Conservation (phyloP, 2,113 vertebrate genomes). For the Zosterops lateralis region DNA sequence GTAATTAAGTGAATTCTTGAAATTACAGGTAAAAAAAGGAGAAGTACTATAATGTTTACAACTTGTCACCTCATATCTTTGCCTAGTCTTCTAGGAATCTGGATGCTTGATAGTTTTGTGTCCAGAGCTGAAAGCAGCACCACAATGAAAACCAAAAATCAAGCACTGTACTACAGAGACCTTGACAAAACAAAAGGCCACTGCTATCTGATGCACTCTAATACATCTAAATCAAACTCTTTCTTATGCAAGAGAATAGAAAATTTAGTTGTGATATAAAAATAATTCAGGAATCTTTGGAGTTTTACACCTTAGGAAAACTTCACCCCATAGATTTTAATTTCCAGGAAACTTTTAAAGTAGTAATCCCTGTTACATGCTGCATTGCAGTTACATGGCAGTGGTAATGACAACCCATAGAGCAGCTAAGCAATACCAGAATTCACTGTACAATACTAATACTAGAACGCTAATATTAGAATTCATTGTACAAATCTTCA, state of each 20-base stretch:
- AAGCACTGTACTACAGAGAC: neutral
- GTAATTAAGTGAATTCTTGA: neutral
- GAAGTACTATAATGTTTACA: neutral
- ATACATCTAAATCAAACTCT: neutral
- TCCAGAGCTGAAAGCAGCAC: neutral
- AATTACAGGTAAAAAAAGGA: neutral
- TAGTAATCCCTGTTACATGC: neutral
- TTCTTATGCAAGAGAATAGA: neutral
- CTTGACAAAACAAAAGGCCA: neutral
- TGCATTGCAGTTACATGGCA: neutral
- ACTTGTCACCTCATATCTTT: neutral
- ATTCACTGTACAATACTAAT: neutral
- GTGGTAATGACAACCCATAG: neutral
- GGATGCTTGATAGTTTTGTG: neutral
- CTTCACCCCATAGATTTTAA: neutral
- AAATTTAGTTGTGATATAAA: neutral
- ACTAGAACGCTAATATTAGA: neutral
- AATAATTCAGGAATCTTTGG: neutral
- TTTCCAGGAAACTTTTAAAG: neutral
- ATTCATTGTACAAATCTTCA: neutral
- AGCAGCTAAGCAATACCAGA: neutral
- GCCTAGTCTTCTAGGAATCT: neutral
- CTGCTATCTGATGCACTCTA: neutral
- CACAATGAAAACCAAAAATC: neutral
- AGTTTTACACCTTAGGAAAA: neutral